phyloP scores from a whole-genome alignment of 2,113 vertebrate genomes.

The Ictidomys tridecemlineatus region DNA sequence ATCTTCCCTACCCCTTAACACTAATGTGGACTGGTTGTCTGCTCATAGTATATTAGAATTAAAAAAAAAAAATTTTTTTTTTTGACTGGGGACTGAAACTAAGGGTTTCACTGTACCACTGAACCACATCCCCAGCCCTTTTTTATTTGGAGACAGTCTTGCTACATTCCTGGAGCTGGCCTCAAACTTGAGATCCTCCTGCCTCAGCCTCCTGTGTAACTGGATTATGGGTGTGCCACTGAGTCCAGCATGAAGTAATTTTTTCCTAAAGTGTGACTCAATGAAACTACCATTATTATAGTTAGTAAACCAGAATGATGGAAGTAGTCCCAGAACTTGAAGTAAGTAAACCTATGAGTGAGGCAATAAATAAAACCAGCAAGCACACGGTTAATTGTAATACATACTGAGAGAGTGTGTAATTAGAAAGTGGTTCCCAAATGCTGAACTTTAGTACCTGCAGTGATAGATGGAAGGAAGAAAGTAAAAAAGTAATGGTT shows the following conservation, averaged over 20 bases:
- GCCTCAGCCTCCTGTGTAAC: too few relatives aligned
- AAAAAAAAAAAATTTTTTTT: background rate
- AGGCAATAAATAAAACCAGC: conserved; percentile 48
- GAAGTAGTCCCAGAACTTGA: conserved; percentile 52
- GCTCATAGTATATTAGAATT: background rate
- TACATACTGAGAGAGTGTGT: conserved; percentile 4
- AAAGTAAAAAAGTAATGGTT: background rate
- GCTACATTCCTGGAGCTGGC: too few relatives aligned
- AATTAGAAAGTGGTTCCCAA: conserved; percentile 64
- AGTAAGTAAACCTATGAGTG: background rate
- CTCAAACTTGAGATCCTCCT: too few relatives aligned
- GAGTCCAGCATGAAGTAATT: background rate
- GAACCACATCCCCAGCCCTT: too few relatives aligned
- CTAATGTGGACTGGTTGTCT: conserved; percentile 5
- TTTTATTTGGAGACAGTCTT: too few relatives aligned
- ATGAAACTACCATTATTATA: conserved; percentile 9
- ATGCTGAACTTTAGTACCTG: conserved; percentile 38
- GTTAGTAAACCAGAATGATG: conserved; percentile 54
- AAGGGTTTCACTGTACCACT: too few relatives aligned
- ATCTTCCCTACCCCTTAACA: background rate
- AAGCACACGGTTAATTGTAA: conserved; percentile 55
- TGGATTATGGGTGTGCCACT: too few relatives aligned
- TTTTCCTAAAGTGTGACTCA: conserved; percentile 32
- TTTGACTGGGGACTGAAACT: too few relatives aligned
- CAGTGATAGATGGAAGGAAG: background rate